These are phyloP conservation scores for Apeira syringaria DNA, from an alignment of 2,888 invertebrate genomes.

Conservation along the genomic window DNA sequence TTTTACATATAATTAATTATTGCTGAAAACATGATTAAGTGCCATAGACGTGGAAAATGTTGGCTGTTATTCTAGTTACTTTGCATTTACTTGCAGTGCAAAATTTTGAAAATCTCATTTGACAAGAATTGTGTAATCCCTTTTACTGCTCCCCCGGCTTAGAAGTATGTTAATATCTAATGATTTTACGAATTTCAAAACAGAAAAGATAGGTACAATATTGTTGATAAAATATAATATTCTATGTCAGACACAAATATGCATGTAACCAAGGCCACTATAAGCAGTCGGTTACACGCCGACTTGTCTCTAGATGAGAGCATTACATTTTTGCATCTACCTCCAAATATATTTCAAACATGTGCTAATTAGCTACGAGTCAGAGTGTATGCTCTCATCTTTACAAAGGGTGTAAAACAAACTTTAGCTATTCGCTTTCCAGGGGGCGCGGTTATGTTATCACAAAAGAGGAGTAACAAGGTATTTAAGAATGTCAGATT, in stretches of 20 bases:
- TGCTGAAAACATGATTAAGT: background rate
- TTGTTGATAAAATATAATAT: conserved; percentile 57
- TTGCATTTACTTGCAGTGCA: conserved; percentile 7
- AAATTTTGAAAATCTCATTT: conserved; percentile 16
- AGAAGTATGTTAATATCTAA: conserved; percentile 56
- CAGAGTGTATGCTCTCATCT: conserved; percentile 58
- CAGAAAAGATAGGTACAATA: conserved; percentile 34
- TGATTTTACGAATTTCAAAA: conserved; percentile 63
- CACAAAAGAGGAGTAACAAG: too few relatives aligned
- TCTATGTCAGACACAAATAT: conserved; percentile 55
- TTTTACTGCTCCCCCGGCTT: conserved; percentile 67
- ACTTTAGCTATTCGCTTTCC: conserved; percentile 38
- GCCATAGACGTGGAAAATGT: conserved; percentile 3
- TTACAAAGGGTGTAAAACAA: conserved; percentile 41
- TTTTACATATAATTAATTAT: too few relatives aligned
- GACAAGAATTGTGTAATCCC: conserved; percentile 52
- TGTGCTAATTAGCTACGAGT: conserved; percentile 69
- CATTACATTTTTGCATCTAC: conserved; percentile 35
- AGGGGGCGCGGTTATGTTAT: too few relatives aligned
- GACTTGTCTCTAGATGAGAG: conserved; percentile 65
- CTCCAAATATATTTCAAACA: conserved; percentile 38
- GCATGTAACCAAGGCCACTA: conserved; percentile 77
- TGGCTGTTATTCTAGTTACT: conserved; percentile 1
- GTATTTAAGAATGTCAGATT: too few relatives aligned
- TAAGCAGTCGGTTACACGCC: conserved; percentile 73